These are phyloP conservation scores for Taenaris catops DNA, from an alignment of 2,888 invertebrate genomes.

Conservation along the genomic window DNA sequence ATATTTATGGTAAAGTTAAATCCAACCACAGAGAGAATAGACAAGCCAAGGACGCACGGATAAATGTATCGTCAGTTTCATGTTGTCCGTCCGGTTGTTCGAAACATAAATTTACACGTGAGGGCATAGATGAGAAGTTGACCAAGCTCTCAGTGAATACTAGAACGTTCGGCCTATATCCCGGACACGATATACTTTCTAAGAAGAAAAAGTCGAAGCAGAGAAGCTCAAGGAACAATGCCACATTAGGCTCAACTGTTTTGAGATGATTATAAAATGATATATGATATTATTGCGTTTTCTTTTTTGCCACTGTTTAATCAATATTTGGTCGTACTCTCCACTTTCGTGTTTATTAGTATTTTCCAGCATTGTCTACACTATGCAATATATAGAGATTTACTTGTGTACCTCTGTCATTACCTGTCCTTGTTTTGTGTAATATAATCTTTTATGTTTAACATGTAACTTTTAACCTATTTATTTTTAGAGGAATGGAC, in stretches of 20 bases:
- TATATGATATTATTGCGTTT: too few species aligned
- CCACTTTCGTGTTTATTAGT: too few species aligned
- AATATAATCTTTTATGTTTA: slow-evolving; percentile 17
- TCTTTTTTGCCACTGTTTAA: too few species aligned
- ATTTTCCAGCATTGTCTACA: too few species aligned
- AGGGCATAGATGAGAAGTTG: slow-evolving; percentile 27
- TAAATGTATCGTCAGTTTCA: slow-evolving; percentile 30
- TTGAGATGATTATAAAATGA: too few species aligned
- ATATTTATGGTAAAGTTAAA: slow-evolving; percentile 37
- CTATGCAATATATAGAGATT: slow-evolving; percentile 15
- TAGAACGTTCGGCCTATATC: slow-evolving; percentile 36
- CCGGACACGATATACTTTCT: slow-evolving; percentile 39
- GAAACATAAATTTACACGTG: slow-evolving; percentile 3
- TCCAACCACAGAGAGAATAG: slow-evolving; percentile 27
- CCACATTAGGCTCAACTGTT: slow-evolving; percentile 13
- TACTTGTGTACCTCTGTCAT: slow-evolving; percentile 15
- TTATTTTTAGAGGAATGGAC: slow-evolving; percentile 35
- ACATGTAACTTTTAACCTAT: slow-evolving; percentile 11
- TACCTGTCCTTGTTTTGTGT: slow-evolving; percentile 17
- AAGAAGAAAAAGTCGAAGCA: slow-evolving; percentile 21
- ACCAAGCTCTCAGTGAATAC: slow-evolving; percentile 35
- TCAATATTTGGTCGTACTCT: too few species aligned
- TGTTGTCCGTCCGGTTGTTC: slow-evolving; percentile 24
- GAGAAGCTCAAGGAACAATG: slow-evolving; percentile 9
- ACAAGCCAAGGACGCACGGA: slow-evolving; percentile 1